A percentile compares a stretch with the other conserved stretches of the same genome.
Evolutionary conservation across 2,113 vertebrate species (phyloP).

Genomic region (Labrus mixtus): DNA sequence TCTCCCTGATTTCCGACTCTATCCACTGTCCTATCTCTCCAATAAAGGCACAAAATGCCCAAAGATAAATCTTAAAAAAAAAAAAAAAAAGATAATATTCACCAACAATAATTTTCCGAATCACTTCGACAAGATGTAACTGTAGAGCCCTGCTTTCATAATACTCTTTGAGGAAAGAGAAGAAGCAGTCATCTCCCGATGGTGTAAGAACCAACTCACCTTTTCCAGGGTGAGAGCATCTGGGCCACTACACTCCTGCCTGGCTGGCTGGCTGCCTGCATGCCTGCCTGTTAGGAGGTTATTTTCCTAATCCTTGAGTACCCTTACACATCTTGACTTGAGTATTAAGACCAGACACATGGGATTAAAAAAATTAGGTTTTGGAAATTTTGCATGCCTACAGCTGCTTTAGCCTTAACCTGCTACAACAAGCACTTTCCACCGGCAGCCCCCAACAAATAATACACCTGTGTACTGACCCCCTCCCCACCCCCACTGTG

Average conservation of each 20-base stretch:
- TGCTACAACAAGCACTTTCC: conserved; percentile 9
- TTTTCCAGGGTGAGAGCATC: conserved; percentile 62
- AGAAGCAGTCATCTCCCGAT: conserved; percentile 32
- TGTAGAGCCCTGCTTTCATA: not conserved
- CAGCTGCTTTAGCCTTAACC: conserved; percentile 33
- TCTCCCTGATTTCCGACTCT: too few relatives aligned
- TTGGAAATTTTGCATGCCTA: conserved; percentile 55
- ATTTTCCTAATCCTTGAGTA: conserved; percentile 71
- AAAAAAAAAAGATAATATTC: not conserved
- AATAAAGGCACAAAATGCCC: too few relatives aligned
- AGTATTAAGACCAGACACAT: conserved; percentile 59
- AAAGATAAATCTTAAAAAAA: too few relatives aligned
- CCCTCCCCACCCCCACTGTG: not conserved
- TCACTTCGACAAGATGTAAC: not conserved
- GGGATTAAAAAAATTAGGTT: conserved; percentile 61
- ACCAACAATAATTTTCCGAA: not conserved
- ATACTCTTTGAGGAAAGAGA: conserved; percentile 8
- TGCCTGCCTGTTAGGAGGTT: conserved; percentile 46
- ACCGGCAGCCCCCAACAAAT: not conserved
- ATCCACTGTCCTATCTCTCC: too few relatives aligned
- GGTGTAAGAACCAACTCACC: conserved; percentile 43
- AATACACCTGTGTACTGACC: not conserved
- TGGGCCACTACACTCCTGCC: conserved; percentile 32
- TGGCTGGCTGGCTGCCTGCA: conserved; percentile 28
- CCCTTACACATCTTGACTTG: conserved; percentile 62